Evolutionary conservation across 2,113 vertebrate genomes (phyloP).

Genomic region (Channa argus): DNA sequence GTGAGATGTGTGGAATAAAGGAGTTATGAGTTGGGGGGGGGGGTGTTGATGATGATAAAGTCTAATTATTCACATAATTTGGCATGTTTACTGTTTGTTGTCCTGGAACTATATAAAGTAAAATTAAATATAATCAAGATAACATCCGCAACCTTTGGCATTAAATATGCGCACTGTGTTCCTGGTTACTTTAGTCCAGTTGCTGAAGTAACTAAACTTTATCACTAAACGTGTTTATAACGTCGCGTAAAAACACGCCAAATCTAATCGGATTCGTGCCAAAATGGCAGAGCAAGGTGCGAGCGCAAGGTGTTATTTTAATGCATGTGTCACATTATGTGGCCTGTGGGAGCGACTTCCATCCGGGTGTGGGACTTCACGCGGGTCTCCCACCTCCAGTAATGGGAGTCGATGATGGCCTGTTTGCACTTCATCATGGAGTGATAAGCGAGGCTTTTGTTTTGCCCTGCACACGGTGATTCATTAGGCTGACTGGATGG

Average conservation of each 20-base stretch:
- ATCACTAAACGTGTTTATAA: neutral
- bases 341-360: slow-evolving; percentile 66
- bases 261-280: slow-evolving; percentile 26
- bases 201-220: too few species aligned
- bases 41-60: slow-evolving; percentile 36
- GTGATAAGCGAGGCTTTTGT: slow-evolving; percentile 80
- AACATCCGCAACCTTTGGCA: neutral
- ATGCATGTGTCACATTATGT: slow-evolving; percentile 66
- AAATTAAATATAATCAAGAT: neutral
- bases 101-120: neutral
- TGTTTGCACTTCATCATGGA: slow-evolving; percentile 81
- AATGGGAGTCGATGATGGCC: slow-evolving; percentile 79
- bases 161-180: too few species aligned
- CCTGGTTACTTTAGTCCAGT: too few species aligned
- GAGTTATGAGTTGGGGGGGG: slow-evolving; percentile 23
- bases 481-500: slow-evolving; percentile 74
- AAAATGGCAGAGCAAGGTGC: slow-evolving; percentile 44
- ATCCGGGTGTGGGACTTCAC: slow-evolving; percentile 72
- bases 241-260: slow-evolving; percentile 18
- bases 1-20: slow-evolving; percentile 48
- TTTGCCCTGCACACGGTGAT: slow-evolving; percentile 64
- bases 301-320: slow-evolving; percentile 60
- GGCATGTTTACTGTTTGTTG: neutral
- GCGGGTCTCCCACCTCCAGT: slow-evolving; percentile 31
- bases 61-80: slow-evolving; percentile 15